Percentiles rank a stretch among this genome's conserved stretches.
phyloP scores from a whole-genome alignment of 1,140 invertebrate species.

The Chlorops oryzae region DNA sequence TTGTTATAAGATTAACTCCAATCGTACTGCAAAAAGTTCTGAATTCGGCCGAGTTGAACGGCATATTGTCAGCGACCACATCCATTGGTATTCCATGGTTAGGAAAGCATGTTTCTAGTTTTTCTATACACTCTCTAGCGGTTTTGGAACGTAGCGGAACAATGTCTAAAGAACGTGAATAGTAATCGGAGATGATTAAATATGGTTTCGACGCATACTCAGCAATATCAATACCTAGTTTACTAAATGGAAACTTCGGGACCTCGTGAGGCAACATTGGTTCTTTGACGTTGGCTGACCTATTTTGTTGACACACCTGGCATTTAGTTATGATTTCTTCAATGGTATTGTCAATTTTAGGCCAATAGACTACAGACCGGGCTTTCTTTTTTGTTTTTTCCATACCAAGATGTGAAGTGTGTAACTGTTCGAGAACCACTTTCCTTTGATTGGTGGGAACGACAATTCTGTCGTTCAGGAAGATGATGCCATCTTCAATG shows the following conservation, averaged over 20 bases:
- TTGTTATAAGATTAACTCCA: conserved; percentile 18
- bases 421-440: conserved; percentile 4
- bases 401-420: conserved; percentile 7
- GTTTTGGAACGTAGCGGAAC: conserved; percentile 22
- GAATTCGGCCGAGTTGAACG: conserved; percentile 25
- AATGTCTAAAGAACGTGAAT: conserved; percentile 35
- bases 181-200: conserved; percentile 32
- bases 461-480: conserved; percentile 10
- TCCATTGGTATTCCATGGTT: conserved; percentile 28
- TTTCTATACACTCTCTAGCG: conserved; percentile 19
- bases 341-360: neutral
- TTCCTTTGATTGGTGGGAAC: neutral
- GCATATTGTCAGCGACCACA: conserved; percentile 30
- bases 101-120: conserved; percentile 26
- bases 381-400: conserved; percentile 9
- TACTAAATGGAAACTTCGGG: neutral
- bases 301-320: neutral
- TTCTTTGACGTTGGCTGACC: neutral
- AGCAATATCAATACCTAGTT: neutral
- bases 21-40: conserved; percentile 19
- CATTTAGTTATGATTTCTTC: conserved; percentile 1
- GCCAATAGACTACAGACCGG: conserved; percentile 2
- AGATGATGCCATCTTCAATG: conserved; percentile 10
- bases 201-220: conserved; percentile 14
- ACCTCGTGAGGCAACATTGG: neutral